Base-by-base conservation (phyloP, 2,113 vertebrate genomes). In the Gadus macrocephalus region DNA sequence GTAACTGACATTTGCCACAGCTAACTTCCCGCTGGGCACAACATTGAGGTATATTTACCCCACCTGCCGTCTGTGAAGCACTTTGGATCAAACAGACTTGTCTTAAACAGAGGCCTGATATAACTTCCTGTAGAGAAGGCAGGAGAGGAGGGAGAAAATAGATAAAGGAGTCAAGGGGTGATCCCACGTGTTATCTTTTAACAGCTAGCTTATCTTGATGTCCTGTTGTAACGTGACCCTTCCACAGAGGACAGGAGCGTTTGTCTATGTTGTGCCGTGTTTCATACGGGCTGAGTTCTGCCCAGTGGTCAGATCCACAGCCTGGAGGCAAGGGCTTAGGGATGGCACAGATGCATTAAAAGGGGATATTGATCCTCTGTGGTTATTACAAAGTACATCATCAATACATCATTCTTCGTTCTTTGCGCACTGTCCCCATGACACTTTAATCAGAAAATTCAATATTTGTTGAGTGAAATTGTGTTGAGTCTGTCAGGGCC, bases 141-240 rank as follows among this genome's bases (percentile, higher is more conserved):
- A 14, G 9, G 42, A 49, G 42, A 74, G 70, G 64, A 19, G 15
- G 66, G 55, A 5, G 55, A 67, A 49, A 49, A 49, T 49, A 49
- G 11, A 66, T 72, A 55, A 11, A 12, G 53, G 63, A 66, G 70
- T 59, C 35, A 27, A 60, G 49, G 55, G 31, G 12, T 14, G 78
- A 82, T 81, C 77, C 75, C 62, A 72, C 66, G 74, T 81, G 78
- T 84, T 83, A 83, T 88, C 85, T 91, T 81, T 80, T 76, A 75
- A 82, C 70, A 76, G 71, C 79, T 63, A 66, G 71, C 77, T 89
- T 89, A 91, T 89, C 88, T 88, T 85, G 82, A 88, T 88, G 86
- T 89, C 89, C 88, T 89, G 85, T 60, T 81, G 69, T 15, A 62
- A 76, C 63, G 73, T 75, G 72, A 72, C 73, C 64, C 60, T 20